phyloP scores from a whole-genome alignment of 1,140 invertebrate genomes.

The Stegodyphus dumicola region DNA sequence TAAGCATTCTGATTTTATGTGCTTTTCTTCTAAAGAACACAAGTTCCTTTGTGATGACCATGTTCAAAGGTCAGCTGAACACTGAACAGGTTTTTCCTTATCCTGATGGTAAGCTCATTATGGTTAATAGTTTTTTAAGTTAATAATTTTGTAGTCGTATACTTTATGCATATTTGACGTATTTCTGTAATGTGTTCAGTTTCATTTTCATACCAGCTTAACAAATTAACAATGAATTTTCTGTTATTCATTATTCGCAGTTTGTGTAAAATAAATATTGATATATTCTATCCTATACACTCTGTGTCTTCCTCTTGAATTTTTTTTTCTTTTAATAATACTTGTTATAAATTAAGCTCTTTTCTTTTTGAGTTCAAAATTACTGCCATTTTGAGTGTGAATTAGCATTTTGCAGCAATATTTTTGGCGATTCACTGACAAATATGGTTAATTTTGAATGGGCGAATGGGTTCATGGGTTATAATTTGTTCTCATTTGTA shows the following conservation, averaged over 20 bases:
- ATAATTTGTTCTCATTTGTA: no score
- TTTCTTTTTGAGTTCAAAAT: no score
- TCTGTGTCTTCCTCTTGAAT: background rate
- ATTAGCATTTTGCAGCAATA: no score
- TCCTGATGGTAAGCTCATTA: constrained; percentile 67
- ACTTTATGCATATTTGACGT: background rate
- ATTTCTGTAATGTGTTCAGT: background rate
- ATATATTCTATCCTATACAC: background rate
- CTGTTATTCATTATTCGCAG: background rate
- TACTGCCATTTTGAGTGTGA: no score
- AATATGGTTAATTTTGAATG: no score
- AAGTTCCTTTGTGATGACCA: constrained; percentile 73
- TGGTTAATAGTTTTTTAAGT: constrained; percentile 25
- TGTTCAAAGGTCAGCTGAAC: constrained; percentile 89
- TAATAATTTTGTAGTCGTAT: background rate
- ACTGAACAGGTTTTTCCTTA: constrained; percentile 74
- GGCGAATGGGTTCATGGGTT: no score
- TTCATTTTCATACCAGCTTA: background rate
- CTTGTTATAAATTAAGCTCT: no score
- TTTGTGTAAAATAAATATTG: background rate
- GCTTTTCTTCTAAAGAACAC: constrained; percentile 48
- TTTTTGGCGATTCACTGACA: no score
- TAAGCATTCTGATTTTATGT: no score
- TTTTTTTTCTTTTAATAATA: no score
- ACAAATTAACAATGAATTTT: background rate